phyloP scores from a whole-genome alignment of 1,140 invertebrate genomes.

The Drosophila lacteicornis region DNA sequence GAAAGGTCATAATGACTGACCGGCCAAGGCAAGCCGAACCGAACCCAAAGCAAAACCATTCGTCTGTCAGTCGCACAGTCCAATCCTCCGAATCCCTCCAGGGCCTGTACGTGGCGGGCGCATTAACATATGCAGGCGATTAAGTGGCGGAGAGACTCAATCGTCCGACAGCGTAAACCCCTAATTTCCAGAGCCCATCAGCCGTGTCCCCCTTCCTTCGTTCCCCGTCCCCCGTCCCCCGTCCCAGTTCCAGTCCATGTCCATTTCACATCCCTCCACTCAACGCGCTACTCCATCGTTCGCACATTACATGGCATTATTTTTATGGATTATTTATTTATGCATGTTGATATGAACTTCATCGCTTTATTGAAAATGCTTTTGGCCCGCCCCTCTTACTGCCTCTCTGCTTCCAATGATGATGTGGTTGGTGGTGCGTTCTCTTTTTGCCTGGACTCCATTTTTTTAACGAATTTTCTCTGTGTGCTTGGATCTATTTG shows the following conservation, averaged over 20 bases:
- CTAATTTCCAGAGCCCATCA: conserved; percentile 49
- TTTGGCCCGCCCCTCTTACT: neutral
- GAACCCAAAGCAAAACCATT: conserved; percentile 19
- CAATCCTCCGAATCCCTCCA: conserved; percentile 14
- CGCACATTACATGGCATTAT: conserved; percentile 77
- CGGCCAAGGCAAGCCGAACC: conserved; percentile 1
- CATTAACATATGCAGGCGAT: conserved; percentile 72
- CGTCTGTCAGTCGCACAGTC: conserved; percentile 33
- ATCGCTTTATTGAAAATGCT: conserved; percentile 66
- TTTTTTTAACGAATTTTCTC: conserved; percentile 38
- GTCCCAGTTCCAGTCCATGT: neutral
- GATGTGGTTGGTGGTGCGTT: neutral
- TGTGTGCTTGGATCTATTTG: conserved; percentile 50
- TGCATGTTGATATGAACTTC: conserved; percentile 70
- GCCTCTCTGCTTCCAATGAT: neutral
- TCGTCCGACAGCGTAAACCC: conserved; percentile 49
- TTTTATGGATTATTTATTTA: conserved; percentile 81
- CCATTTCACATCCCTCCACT: conserved; percentile 9
- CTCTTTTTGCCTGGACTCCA: conserved; percentile 14
- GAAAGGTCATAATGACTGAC: conserved; percentile 17
- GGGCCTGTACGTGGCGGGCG: conserved; percentile 41
- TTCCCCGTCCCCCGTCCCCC: neutral
- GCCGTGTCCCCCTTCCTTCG: conserved; percentile 14
- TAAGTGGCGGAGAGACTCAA: conserved; percentile 63
- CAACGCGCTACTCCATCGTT: conserved; percentile 32